phyloP scores from a whole-genome alignment of 1,140 invertebrate genomes.

The Monomorium pharaonis region DNA sequence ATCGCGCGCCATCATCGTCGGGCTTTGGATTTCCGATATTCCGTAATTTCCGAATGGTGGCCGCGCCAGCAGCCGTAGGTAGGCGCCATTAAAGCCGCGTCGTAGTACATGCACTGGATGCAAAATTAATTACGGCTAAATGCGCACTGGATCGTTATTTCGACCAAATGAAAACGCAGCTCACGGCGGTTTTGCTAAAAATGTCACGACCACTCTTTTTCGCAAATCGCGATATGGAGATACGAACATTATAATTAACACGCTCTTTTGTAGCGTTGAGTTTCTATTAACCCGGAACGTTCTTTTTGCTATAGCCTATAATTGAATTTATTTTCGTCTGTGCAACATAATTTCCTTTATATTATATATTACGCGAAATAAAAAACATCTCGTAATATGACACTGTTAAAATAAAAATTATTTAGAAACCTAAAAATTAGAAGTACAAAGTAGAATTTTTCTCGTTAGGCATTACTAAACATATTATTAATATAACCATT shows the following conservation, averaged over 20 bases:
- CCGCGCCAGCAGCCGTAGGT: slow-evolving; percentile 41
- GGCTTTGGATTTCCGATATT: slow-evolving; percentile 72
- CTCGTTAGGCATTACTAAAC: not conserved
- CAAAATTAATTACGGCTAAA: slow-evolving; percentile 68
- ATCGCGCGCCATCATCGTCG: slow-evolving; percentile 70
- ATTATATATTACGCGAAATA: not conserved
- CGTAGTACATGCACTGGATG: slow-evolving; percentile 52
- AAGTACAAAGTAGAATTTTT: not conserved
- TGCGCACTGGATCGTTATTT: slow-evolving; percentile 58
- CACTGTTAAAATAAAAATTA: not conserved
- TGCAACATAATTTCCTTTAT: not conserved
- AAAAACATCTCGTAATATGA: not conserved
- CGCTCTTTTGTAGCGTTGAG: not conserved
- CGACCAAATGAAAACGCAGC: slow-evolving; percentile 18
- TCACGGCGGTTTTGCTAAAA: slow-evolving; percentile 3
- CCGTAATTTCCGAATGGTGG: slow-evolving; percentile 65
- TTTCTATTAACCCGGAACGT: slow-evolving; percentile 16
- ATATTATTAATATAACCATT: not conserved
- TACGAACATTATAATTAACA: slow-evolving; percentile 18
- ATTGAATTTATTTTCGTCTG: not conserved
- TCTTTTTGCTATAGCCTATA: not conserved
- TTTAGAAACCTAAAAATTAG: no score
- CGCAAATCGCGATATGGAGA: not conserved
- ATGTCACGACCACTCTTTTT: slow-evolving; percentile 24
- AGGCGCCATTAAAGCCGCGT: slow-evolving; percentile 58